Evolutionary conservation across 2,113 vertebrate species (phyloP), one percentile per base, ranked within the genome.

Genomic region (Passer domesticus): DNA sequence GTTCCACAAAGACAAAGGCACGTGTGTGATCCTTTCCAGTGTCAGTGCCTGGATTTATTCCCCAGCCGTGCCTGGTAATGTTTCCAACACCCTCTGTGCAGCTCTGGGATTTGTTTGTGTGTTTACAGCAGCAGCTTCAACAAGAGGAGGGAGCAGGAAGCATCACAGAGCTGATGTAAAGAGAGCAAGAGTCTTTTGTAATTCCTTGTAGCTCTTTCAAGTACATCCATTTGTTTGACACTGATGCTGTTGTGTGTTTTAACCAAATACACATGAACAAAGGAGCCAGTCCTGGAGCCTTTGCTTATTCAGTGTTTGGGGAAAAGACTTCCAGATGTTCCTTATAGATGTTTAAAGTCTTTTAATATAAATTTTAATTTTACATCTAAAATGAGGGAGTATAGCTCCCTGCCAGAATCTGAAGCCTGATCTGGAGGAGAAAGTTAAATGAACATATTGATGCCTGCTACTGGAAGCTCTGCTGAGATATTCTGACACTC

Each of bases 201-300:
- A 96, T 86, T 92, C 92, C 83, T 77, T 92, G 92, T 96, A 90
- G 82, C 82, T 94, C 85, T 94, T 96, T 90, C 78, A 82, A 93
- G 78, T 93, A 85, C 73, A 58, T 76, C 63, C 68, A 77, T 91
- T 94, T 79, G n/a, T 84, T 85, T 96, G 92, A 94, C 88, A 60
- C 70, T 44, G 74, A 72, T 28, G 55, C 85, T 90, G 67, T 53
- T 69, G 68, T 83, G 35, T 92, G 39, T 74, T 92, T 92, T 86
- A 92, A 81, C 63, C 47, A 81, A 86, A 70, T 6, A 58, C 31
- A 55, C 39, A 30, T 0, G 0, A 77, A 59, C 22, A 93, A 58
- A 95, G 63, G 67, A 73, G 33, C 6, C 30, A 19, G n/a, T 43
- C 59, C 94, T 70, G 79, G 74, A 80, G 49, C 44, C 59, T 75